Conservation (phyloP, 1,140 invertebrate genomes). For the Drosophila mayri region DNA sequence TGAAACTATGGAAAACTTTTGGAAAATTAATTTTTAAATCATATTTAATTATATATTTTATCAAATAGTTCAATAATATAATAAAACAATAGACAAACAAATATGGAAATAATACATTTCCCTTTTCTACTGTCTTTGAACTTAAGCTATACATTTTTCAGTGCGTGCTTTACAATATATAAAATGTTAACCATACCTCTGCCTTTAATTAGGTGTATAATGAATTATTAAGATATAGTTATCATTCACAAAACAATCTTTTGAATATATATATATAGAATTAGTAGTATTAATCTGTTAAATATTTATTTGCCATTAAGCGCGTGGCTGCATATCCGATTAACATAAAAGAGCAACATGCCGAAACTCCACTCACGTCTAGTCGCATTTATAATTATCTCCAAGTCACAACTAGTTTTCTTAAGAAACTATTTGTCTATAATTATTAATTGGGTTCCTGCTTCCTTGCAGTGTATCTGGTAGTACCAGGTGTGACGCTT, state of each 20-base stretch:
- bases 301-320: neutral
- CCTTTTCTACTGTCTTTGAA: no score
- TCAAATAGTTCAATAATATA: no score
- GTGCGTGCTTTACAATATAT: no score
- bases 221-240: neutral
- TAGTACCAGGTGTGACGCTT: slow-evolving; percentile 60
- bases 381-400: neutral
- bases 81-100: no score
- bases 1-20: neutral
- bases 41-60: no score
- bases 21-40: no score
- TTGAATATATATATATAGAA: neutral
- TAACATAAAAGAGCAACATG: neutral
- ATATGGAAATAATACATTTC: no score
- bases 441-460: slow-evolving; percentile 5
- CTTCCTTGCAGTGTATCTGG: slow-evolving; percentile 18
- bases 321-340: slow-evolving; percentile 2
- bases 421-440: slow-evolving; percentile 1
- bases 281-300: neutral
- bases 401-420: neutral
- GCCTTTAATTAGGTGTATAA: neutral
- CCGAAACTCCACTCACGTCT: no score
- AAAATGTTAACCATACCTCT: neutral
- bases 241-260: neutral
- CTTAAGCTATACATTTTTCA: no score